Evolutionary conservation across 30 jellyfish, hydroid and myxozoan genomes (phyloP), one percentile per base, ranked within the genome.

Genomic region (Chrysaora quinquecirrha): DNA sequence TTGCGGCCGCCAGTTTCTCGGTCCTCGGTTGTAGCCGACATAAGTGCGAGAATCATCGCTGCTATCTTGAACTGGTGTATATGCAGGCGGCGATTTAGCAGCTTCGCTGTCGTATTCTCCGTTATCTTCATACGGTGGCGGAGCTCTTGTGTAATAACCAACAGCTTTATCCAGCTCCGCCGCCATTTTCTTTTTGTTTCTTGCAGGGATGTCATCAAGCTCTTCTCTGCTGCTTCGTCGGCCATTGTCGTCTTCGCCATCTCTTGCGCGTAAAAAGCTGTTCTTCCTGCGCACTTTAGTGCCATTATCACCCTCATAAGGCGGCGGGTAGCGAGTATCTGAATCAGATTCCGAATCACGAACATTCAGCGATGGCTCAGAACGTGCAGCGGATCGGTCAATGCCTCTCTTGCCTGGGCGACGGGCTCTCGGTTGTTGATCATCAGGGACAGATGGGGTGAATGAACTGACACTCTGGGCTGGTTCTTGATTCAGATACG

Each of bases 211-310:
- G 11, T 73, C 83, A 60, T 84, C 95, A 69, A 84, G 43, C 20
- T 73, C 76, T 30, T 65, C 85, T 16, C 63, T 3, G 84, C 88
- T 71, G 49, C 86, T 82, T 28, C 84, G 77, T 3, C 90, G 80
- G 10, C 64, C 87, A 46, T 80, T 60, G 27, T 84, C 95, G 48
- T 35, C 87, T 18, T 87, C 70, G 25, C 97, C 98, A 27, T 75
- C 70, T 10, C 96, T 93, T 20, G 98, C 98, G 24, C 97, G 91
- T 31, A 93, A 64, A 71, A 93, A 93, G 63, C 98, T 93, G 32
- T 95, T 77, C 93, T 93, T 95, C 22, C 98, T 74, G 1, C 86
- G 84, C 35, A 10, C 30, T 21, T 11, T 25, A 4, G 77, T 58
- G 34, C 80, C 86, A 35, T 46, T 47, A 19, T 82, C 93, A 58